Evolutionary conservation across 2,888 invertebrate species (phyloP), one percentile per base, ranked within the genome.

Genomic region (Stenodera caucasica): DNA sequence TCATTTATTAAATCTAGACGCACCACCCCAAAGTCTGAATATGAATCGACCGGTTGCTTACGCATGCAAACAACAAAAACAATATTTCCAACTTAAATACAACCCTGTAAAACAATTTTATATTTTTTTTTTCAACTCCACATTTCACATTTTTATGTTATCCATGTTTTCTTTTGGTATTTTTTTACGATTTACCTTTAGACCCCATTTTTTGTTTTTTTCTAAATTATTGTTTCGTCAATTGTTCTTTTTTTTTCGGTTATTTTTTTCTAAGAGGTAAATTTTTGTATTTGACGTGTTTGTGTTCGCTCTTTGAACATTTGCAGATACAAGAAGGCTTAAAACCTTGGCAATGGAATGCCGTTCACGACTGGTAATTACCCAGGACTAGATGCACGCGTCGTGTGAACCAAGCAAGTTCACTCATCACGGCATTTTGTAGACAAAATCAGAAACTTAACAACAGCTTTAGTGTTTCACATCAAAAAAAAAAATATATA

Each of bases 331-430:
- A 40, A 40, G 40, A 40, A 40, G 40, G 18, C 40, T 62, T 53
- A 50, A 37, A 62, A 55, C 58, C 58, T 52, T 55, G 58, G 63
- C 53, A 53, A 54, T 59, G 63, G 63, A 63, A 63, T 63, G 63
- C 59, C 56, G 63, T 57, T 63, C 63, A 63, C 63, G 57, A 63
- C 63, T 59, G 63, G 63, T 63, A 63, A 63, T 62, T 62, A 62
- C 63, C 40, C 21, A 54, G 59, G 57, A 63, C 58, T 59, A 63
- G 63, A 63, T 63, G 63, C 63, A 63, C 63, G 57, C 60, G 57
- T 57, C 57, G 60, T 60, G 60, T 60, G 60, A 60, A 60, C 57
- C 53, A 50, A 57, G 57, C 40, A 37, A 35, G 49, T 45, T 60
- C 60, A 57, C 52, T 60, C 53, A 59, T 59, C 51, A 51, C 26